These are phyloP conservation scores for Cenopis cana DNA, from an alignment of 2,888 invertebrate species.

Conservation along the genomic window DNA sequence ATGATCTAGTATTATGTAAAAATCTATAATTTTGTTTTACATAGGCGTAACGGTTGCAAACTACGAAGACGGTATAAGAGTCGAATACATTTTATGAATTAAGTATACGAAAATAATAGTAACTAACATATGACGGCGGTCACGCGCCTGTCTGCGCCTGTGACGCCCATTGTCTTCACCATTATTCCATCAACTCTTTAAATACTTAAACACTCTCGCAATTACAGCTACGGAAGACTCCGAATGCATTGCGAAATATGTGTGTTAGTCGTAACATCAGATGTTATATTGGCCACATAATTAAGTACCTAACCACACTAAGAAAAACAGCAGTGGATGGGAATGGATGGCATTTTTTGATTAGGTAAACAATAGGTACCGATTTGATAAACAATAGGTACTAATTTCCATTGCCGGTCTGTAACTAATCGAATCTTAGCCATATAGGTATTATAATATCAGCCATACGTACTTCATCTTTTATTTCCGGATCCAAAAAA, in stretches of 20 bases:
- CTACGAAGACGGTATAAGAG: background rate
- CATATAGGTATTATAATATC: background rate
- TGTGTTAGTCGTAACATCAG: background rate
- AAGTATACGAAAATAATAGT: background rate
- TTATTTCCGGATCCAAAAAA: too few relatives aligned
- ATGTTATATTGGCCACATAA: background rate
- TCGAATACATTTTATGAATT: background rate
- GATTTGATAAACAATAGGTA: background rate
- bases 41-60: background rate
- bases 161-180: conserved; percentile 20
- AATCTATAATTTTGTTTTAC: background rate
- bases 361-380: too few relatives aligned
- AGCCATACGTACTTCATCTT: too few relatives aligned
- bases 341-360: background rate
- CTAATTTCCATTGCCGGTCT: background rate
- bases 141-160: conserved; percentile 13
- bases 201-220: conserved; percentile 18
- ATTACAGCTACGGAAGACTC: conserved; percentile 20
- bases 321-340: background rate
- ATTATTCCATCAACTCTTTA: conserved; percentile 22
- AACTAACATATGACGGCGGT: background rate
- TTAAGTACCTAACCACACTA: too few relatives aligned
- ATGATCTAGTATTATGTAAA: background rate
- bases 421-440: background rate
- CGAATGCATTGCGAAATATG: conserved; percentile 7